These are phyloP conservation scores for Pseudopleuronectes americanus DNA, from an alignment of 2,797 vertebrate genomes.

Conservation along the genomic window DNA sequence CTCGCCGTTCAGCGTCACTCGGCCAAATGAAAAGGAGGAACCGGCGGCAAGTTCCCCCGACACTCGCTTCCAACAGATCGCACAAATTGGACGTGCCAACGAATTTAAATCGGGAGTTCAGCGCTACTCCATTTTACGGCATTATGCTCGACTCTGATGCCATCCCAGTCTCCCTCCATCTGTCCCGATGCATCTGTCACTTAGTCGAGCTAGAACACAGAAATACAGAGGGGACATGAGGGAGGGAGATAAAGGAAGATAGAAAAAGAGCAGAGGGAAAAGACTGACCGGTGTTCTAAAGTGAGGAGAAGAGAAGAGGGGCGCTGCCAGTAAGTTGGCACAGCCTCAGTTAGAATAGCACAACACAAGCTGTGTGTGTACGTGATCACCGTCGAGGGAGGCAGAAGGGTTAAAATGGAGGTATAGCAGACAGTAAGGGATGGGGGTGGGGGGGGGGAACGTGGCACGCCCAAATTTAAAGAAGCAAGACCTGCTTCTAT, in stretches of 20 bases:
- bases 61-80: constrained; percentile 34
- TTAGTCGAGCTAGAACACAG: constrained; percentile 68
- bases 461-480: constrained; percentile 63
- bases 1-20: constrained; percentile 8
- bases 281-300: constrained; percentile 60
- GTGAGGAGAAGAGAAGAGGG: constrained; percentile 65
- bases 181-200: constrained; percentile 72
- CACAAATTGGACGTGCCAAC: constrained; percentile 38
- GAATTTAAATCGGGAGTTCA: constrained; percentile 64
- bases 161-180: constrained; percentile 68
- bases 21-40: constrained; percentile 29
- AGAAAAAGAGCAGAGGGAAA: constrained; percentile 49
- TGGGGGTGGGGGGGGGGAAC: background rate
- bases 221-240: constrained; percentile 47
- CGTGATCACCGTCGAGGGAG: constrained; percentile 45
- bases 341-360: constrained; percentile 55
- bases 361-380: constrained; percentile 65
- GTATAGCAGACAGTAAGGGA: constrained; percentile 52
- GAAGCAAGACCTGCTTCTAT: constrained; percentile 38
- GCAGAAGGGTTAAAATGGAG: constrained; percentile 44
- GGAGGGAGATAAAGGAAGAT: constrained; percentile 49
- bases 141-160: constrained; percentile 59
- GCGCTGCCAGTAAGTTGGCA: constrained; percentile 69
- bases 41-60: constrained; percentile 35
- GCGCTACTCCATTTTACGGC: constrained; percentile 59